Percentiles rank a stretch among this genome's conserved stretches.
Evolutionary conservation across 1,140 invertebrate genomes (phyloP).

Genomic region (Papilio xuthus): DNA sequence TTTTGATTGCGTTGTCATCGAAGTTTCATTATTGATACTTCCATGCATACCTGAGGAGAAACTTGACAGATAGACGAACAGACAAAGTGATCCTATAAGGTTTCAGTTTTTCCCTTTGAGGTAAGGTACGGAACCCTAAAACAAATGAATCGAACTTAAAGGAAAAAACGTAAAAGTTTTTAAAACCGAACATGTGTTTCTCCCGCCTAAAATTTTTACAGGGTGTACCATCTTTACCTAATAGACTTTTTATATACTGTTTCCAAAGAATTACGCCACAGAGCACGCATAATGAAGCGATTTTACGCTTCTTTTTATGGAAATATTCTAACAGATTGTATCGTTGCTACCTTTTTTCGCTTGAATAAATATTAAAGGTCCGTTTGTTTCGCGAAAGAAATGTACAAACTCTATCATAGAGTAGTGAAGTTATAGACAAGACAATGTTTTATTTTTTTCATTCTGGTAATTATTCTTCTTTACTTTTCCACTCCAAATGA

Average conservation of each 20-base stretch:
- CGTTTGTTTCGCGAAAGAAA: conserved; percentile 27
- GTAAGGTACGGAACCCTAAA: no score
- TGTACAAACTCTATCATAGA: conserved; percentile 16
- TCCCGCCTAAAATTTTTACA: not conserved
- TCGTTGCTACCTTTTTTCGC: conserved; percentile 14
- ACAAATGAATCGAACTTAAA: not conserved
- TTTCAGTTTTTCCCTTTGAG: no score
- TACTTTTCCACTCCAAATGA: no score
- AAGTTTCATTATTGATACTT: no score
- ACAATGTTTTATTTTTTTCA: no score
- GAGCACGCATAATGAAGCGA: conserved; percentile 27
- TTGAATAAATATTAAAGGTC: conserved; percentile 29
- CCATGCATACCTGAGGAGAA: no score
- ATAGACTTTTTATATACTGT: not conserved
- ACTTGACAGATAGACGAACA: no score
- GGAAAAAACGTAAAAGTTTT: not conserved
- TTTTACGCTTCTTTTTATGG: conserved; percentile 29
- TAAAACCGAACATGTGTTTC: not conserved
- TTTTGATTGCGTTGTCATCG: no score
- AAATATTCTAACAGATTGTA: conserved; percentile 29
- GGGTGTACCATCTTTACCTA: not conserved
- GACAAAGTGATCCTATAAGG: no score
- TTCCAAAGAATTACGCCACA: conserved; percentile 11
- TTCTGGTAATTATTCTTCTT: no score
- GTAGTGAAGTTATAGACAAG: not conserved